Base-by-base conservation (phyloP, 2,113 vertebrate species). In the Odobenus rosmarus region DNA sequence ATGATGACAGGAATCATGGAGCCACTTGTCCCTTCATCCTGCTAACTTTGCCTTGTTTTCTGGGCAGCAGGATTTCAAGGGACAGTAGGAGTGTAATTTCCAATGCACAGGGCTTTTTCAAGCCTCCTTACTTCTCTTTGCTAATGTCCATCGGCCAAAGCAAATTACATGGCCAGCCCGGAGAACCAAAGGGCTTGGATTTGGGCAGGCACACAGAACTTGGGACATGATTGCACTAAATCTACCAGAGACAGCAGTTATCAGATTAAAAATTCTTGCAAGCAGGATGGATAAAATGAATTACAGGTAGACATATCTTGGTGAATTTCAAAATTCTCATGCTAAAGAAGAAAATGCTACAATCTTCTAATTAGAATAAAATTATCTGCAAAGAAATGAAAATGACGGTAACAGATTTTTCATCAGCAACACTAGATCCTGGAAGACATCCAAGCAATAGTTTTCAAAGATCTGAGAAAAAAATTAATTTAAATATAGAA, bases 401-500 rank as follows among this genome's bases (percentile, higher is more conserved):
- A 36, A 91, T 88, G 16, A n/a, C 0, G 1, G 4, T 23, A 39
- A 13, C 2, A 76, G 5, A 33, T n/a, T 96, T 97, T 90, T 90
- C 33, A 64, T 72, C 18, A 72, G 7, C 42, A 81, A 55, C 49
- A 79, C 31, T 64, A 14, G 49, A 86, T 95, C n/a, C 18, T 55
- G 79, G 69, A 93, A 26, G 9, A 71, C 51, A 64, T 51, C 4
- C 49, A 87, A 90, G 23, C 12, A 76, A 5, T 93, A 39, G 55
- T 49, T 36, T 95, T 62, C 81, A 93, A 77, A 85, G 57, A 84
- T 26, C 18, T 88, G 5, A 90, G 67, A 77, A 31, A 42, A 51
- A 53, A 95, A 69, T 79, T 62, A 80, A 79, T 85, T 85, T 88
- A 96, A 90, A 62, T 91, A 26, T 39, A 39, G 39, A 39, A 39